Evolutionary conservation across 2,113 vertebrate species (phyloP), one percentile per base, ranked within the genome.

Genomic region (Trematomus loennbergii): DNA sequence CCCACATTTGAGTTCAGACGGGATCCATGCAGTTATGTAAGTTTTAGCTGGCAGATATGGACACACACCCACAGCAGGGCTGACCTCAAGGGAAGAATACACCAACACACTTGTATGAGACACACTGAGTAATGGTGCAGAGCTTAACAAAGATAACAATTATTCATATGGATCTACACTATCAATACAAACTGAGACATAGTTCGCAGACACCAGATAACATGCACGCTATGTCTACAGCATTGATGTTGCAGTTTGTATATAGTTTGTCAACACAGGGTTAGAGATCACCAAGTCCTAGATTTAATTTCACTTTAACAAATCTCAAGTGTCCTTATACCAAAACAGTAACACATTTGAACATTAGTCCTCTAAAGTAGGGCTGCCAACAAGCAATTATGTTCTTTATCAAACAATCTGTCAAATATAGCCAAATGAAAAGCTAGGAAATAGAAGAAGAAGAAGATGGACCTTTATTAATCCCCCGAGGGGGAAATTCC

Each of bases 21-120:
- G 69, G 60, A 60, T 75, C 73, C 43, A 72, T 72, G 64, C 57
- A 36, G 73, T 93, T 92, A 91, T 91, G 83, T 88, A 92, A 92
- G 84, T 60, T 70, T 74, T 87, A 66, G 83, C 53, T 90, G 87
- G 78, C 83, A 87, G 86, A 88, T 72, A 33, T 9, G 40, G 29
- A 60, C 84, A 61, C 90, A 85, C 92, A 85, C 90, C 84, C 92
- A 91, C 91, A 86, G 66, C 6, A 22, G 46, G 52, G 80, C 61
- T 67, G 82, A 86, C 87, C 78, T 82, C 54, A 57, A 81, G 70
- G 20, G 61, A 77, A 73, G 53, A 69, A 73, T 33, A 84, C 67
- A 65, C 70, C 81, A 63, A 79, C 84, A 83, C 70, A 46, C 45
- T 82, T 72, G 77, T 17, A 55, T 53, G 64, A 87, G 65, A 36